phyloP scores from a whole-genome alignment of 2,888 invertebrate species.

The Andrena haemorrhoa region DNA sequence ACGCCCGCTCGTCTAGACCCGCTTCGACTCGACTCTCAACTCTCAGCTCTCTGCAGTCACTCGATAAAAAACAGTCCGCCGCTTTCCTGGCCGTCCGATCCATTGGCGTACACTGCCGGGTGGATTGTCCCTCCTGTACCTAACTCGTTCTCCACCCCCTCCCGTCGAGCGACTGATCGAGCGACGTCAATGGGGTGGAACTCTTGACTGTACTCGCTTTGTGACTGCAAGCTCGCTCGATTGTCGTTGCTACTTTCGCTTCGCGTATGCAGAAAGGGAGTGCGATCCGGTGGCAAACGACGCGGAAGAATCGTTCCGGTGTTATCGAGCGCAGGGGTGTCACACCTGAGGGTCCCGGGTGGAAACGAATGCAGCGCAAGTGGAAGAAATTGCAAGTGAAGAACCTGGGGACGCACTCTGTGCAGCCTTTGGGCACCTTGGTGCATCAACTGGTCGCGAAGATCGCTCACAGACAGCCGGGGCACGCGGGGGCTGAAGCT shows the following conservation, averaged over 20 bases:
- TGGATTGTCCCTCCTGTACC: conserved; percentile 6
- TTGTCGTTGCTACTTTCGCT: conserved; percentile 9
- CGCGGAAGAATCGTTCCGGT: background rate
- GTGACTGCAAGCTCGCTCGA: conserved; percentile 17
- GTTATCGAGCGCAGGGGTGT: background rate
- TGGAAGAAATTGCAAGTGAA: background rate
- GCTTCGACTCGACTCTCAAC: conserved; percentile 75
- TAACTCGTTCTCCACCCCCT: background rate
- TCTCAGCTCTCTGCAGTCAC: conserved; percentile 79
- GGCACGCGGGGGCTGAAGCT: too few species aligned
- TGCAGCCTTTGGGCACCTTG: too few species aligned
- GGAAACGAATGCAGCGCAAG: background rate
- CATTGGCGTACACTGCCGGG: conserved; percentile 70
- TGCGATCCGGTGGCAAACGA: background rate
- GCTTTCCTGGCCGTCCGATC: conserved; percentile 75
- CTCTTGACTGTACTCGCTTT: conserved; percentile 16
- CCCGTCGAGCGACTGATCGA: conserved; percentile 11
- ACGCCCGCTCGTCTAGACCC: conserved; percentile 78
- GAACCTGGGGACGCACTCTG: background rate
- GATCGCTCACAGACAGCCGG: too few species aligned
- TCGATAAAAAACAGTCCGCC: conserved; percentile 80
- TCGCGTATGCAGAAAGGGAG: background rate
- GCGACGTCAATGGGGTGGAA: conserved; percentile 6
- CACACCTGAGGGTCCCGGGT: background rate
- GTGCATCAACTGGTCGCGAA: too few species aligned